phyloP scores from a whole-genome alignment of 2,113 vertebrate genomes.

The Atherinomorus stipes region DNA sequence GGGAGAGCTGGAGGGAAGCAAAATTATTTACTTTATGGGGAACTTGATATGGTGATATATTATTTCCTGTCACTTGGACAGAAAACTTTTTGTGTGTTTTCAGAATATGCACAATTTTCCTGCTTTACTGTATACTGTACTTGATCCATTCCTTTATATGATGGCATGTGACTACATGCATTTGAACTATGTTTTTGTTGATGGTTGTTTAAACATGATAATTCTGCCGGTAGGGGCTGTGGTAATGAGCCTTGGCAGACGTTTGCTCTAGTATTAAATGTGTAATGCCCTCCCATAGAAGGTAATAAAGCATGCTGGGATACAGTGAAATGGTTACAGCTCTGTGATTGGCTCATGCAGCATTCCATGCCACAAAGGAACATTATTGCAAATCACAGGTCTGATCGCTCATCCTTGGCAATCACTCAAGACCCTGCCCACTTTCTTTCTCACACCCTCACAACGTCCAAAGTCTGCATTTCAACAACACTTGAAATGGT shows the following conservation, averaged over 20 bases:
- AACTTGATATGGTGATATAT: no score
- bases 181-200: constrained; percentile 18
- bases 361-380: constrained; percentile 30
- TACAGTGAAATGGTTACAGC: constrained; percentile 76
- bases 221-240: constrained; percentile 38
- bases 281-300: constrained; percentile 60
- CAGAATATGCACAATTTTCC: no score
- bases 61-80: no score
- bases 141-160: background rate
- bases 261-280: constrained; percentile 72
- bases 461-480: constrained; percentile 45
- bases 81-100: no score
- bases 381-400: constrained; percentile 61
- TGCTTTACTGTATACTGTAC: no score
- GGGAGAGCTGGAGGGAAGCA: no score
- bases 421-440: constrained; percentile 63
- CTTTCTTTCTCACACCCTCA: constrained; percentile 9
- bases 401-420: constrained; percentile 70
- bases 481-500: constrained; percentile 71
- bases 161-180: background rate
- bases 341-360: constrained; percentile 54
- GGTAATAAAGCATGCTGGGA: constrained; percentile 67
- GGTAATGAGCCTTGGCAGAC: constrained; percentile 70
- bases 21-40: no score
- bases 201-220: constrained; percentile 38